Evolutionary conservation across 35 echinoderm and acorn worm species (phyloP).

Genomic region (Lytechinus variegatus): DNA sequence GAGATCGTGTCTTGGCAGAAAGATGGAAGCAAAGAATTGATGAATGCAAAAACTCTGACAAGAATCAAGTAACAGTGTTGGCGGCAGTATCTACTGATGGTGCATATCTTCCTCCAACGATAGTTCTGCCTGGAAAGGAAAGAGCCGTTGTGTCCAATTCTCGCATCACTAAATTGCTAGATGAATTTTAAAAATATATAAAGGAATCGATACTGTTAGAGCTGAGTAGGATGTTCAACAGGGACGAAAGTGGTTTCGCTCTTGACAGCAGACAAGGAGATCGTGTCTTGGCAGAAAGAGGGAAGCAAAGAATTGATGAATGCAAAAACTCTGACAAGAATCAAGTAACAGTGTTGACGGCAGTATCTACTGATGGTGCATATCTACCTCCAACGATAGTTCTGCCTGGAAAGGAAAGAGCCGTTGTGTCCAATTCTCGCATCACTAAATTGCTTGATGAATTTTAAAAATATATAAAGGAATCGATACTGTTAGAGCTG

Average conservation of each 20-base stretch:
- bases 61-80: slow-evolving; percentile 23
- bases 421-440: neutral
- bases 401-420: slow-evolving; percentile 5
- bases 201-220: neutral
- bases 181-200: neutral
- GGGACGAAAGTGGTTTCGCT: neutral
- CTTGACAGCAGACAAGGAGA: neutral
- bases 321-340: neutral
- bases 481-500: neutral
- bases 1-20: neutral
- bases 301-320: neutral
- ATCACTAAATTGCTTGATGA: neutral
- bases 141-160: neutral
- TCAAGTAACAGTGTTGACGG: neutral
- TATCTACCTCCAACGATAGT: neutral
- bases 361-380: neutral
- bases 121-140: slow-evolving; percentile 8
- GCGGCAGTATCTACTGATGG: neutral
- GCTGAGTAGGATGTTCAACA: neutral
- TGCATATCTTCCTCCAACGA: neutral
- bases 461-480: neutral
- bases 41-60: neutral
- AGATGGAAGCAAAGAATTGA: neutral
- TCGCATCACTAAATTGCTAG: neutral
- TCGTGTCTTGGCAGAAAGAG: slow-evolving; percentile 14